These are phyloP conservation scores for Drosophila melanica DNA, from an alignment of 1,140 invertebrate genomes.

Conservation along the genomic window DNA sequence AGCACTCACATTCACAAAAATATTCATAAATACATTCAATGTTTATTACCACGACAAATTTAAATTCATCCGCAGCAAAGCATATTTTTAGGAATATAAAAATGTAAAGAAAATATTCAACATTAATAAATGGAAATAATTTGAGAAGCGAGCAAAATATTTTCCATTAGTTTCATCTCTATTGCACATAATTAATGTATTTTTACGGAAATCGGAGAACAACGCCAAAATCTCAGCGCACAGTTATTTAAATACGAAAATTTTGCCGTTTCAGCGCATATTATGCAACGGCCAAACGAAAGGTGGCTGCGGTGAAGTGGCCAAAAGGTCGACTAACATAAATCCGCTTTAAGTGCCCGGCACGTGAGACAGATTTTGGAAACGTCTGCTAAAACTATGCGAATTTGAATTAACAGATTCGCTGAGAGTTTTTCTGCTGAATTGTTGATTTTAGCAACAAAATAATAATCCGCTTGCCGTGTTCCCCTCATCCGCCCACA, in stretches of 20 bases:
- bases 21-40: no score
- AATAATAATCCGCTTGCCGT: slow-evolving; percentile 55
- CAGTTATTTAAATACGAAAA: not conserved
- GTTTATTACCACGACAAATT: no score
- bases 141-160: no score
- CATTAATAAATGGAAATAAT: no score
- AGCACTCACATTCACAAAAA: no score
- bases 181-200: not conserved
- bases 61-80: no score
- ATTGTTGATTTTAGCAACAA: slow-evolving; percentile 51
- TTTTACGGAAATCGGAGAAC: no score
- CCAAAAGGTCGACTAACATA: slow-evolving; percentile 10
- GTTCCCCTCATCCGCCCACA: slow-evolving; percentile 3
- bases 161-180: not conserved
- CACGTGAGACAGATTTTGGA: slow-evolving; percentile 10
- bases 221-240: not conserved
- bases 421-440: slow-evolving; percentile 5
- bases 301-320: slow-evolving; percentile 14
- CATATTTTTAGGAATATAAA: no score
- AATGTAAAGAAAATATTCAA: no score
- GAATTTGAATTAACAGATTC: slow-evolving; percentile 22
- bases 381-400: slow-evolving; percentile 8
- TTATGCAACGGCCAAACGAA: not conserved
- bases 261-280: not conserved
- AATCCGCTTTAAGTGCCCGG: slow-evolving; percentile 6